A percentile compares a stretch with the other conserved stretches of the same genome.
These are phyloP conservation scores for Acrobasis repandana DNA, from an alignment of 2,888 invertebrate species.

Conservation along the genomic window DNA sequence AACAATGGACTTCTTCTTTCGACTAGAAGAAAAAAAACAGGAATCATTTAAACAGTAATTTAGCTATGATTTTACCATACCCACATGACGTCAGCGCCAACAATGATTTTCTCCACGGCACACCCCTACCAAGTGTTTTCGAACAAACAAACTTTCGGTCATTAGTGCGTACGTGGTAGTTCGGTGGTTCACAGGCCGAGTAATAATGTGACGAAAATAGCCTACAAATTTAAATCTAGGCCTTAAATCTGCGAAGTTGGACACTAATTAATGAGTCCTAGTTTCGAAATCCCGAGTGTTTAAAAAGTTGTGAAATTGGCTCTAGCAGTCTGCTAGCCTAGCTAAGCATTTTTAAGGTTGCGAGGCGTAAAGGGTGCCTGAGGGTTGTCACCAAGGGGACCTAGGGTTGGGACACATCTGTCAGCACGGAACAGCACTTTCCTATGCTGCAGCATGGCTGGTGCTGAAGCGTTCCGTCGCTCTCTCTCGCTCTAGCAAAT, in stretches of 20 bases:
- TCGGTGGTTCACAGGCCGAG: conserved; percentile 5
- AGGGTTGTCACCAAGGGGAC: no score
- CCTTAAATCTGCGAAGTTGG: neutral
- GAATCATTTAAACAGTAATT: no score
- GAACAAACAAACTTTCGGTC: conserved; percentile 15
- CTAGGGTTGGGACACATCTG: no score
- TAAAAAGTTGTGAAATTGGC: neutral
- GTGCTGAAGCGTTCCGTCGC: no score
- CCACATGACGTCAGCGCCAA: no score
- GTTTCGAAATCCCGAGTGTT: neutral
- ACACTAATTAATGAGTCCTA: neutral
- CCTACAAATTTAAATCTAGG: neutral
- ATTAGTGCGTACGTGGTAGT: conserved; percentile 19
- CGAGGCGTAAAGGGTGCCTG: neutral
- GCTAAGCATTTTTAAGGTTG: neutral
- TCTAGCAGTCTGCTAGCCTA: neutral
- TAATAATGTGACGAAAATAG: neutral
- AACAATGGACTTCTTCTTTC: no score
- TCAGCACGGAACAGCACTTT: no score
- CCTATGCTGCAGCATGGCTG: no score
- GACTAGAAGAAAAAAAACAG: no score
- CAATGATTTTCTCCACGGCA: no score
- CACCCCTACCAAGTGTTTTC: conserved; percentile 6
- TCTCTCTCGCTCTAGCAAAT: no score
- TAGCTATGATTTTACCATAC: no score